Evolutionary conservation across 2,797 vertebrate species (phyloP), one percentile per base, ranked within the genome.

Genomic region (Anguilla pacifica): DNA sequence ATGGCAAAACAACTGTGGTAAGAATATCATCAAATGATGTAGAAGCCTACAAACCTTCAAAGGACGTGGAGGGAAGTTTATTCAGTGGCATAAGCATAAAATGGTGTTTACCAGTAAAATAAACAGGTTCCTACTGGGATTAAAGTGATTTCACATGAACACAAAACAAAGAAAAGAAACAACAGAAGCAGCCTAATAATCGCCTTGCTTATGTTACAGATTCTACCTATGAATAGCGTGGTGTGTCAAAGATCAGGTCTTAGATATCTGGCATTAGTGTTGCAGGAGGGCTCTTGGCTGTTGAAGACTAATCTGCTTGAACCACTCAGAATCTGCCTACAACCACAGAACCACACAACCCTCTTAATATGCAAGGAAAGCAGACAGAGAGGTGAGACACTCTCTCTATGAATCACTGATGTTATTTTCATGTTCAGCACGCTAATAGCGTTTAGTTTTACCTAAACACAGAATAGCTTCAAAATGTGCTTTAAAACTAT

Each of bases 311-410:
- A 82, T 61, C 85, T 87, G 25, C 28, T 5, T 87, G 85, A 84
- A 72, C 70, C 74, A 77, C 61, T 39, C 19, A 39, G 55, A 55
- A 55, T 59, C 15, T 3, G 64, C 35, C 72, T 81, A 31, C 81
- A 83, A 79, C 89, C 87, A 86, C 85, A 85, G 82, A 87, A 84
- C 87, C 87, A 88, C 87, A 88, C 35, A 77, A 51, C 83, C 74
- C 83, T 88, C 59, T 84, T 64, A 77, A 61, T 70, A 85, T 85
- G 83, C 39, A 49, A 70, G 0, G 39, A 79, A 53, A 91, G 92
- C 91, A 94, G 90, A 95, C 28, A 88, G 87, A 91, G 92, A 90
- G 93, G 92, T 95, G 89, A 94, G 87, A 89, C 90, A 39, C 87
- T 61, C 22, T 91, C 88, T 84, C 79, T 88, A 91, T 95, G 0